A percentile compares a stretch with the other conserved stretches of the same genome.
Conservation (phyloP, 2,888 invertebrate species). For the Chalcis sispes region DNA sequence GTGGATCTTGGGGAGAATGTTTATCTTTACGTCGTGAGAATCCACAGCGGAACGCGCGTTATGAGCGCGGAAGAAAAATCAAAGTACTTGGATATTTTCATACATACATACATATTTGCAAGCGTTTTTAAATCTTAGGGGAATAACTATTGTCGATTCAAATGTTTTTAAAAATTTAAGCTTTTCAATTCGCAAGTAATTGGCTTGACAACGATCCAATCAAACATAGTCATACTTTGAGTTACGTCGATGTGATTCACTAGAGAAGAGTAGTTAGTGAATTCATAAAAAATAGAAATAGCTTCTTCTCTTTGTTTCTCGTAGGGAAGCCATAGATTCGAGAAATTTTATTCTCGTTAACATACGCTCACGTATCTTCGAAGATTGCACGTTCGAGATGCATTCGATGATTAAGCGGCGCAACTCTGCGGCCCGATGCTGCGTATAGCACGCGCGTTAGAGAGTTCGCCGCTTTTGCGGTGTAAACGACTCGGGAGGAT, state of each 20-base stretch:
- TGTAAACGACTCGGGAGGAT: constrained; percentile 47
- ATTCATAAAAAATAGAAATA: too few relatives aligned
- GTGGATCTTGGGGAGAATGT: constrained; percentile 22
- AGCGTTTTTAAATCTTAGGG: neutral
- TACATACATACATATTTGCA: neutral
- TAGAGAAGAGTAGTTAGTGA: too few relatives aligned
- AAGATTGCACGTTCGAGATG: constrained; percentile 58
- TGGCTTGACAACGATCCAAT: too few relatives aligned
- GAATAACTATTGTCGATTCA: too few relatives aligned
- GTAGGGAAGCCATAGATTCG: constrained; percentile 4
- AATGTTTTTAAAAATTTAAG: too few relatives aligned
- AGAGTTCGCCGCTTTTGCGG: constrained; percentile 38
- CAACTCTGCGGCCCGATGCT: neutral
- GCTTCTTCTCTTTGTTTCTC: too few relatives aligned
- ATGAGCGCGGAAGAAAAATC: neutral
- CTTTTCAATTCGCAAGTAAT: too few relatives aligned
- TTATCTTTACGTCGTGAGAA: constrained; percentile 13
- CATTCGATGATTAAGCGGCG: constrained; percentile 57
- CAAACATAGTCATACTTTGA: too few relatives aligned
- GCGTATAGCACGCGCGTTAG: neutral
- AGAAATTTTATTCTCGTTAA: constrained; percentile 56
- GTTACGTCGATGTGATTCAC: too few relatives aligned
- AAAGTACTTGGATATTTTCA: neutral
- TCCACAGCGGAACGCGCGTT: constrained; percentile 17
- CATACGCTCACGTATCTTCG: constrained; percentile 56